Evolutionary conservation across 1,140 invertebrate species (phyloP).

Genomic region (Dendrolimus punctatus): DNA sequence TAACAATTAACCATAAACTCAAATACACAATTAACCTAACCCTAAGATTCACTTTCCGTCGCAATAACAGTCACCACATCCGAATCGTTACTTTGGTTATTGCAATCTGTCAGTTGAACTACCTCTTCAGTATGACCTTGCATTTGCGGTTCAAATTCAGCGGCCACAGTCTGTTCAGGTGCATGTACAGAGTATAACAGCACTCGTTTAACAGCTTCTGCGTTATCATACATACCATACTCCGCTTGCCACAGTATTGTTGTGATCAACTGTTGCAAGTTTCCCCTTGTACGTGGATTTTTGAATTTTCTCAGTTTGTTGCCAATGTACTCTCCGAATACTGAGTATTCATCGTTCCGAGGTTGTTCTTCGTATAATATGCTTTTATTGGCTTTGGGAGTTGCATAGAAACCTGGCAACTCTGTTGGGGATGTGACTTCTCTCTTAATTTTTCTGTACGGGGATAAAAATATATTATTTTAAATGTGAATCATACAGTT

Average conservation of each 20-base stretch:
- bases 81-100: constrained; percentile 12
- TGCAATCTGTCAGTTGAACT: constrained; percentile 8
- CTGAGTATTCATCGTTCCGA: constrained; percentile 45
- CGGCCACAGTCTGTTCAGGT: constrained; percentile 11
- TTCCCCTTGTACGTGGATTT: constrained; percentile 37
- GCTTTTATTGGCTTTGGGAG: constrained; percentile 27
- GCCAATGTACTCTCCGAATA: constrained; percentile 57
- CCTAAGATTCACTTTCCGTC: too few relatives aligned
- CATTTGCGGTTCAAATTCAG: constrained; percentile 5
- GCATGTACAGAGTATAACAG: constrained; percentile 41
- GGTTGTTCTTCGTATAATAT: constrained; percentile 23
- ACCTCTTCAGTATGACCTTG: constrained; percentile 16
- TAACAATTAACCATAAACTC: constrained; percentile 3
- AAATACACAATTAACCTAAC: too few relatives aligned
- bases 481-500: too few relatives aligned
- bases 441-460: constrained; percentile 44
- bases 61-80: too few relatives aligned
- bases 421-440: constrained; percentile 36
- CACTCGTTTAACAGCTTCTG: constrained; percentile 49
- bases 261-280: constrained; percentile 59
- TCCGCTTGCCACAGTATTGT: constrained; percentile 63
- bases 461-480: too few relatives aligned
- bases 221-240: constrained; percentile 56
- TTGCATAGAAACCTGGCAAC: constrained; percentile 20
- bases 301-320: constrained; percentile 59